phyloP scores from a whole-genome alignment of 2,797 vertebrate genomes.

The Ispidina picta region DNA sequence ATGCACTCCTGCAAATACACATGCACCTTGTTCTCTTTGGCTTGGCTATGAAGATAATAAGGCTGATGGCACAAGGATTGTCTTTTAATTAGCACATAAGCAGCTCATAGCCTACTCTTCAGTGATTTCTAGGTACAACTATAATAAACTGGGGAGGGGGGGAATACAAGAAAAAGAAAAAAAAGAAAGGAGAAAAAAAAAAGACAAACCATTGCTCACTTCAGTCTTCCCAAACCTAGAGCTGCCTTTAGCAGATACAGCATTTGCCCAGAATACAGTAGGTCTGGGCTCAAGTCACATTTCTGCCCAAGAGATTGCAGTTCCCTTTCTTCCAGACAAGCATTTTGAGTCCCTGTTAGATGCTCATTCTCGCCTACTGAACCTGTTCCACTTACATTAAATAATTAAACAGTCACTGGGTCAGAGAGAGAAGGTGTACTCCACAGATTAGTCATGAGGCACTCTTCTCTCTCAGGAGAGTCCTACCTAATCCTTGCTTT shows the following conservation, averaged over 20 bases:
- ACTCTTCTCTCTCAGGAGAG: not conserved
- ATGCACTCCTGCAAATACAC: not conserved
- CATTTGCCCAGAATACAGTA: not conserved
- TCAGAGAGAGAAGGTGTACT: not conserved
- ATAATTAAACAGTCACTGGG: not conserved
- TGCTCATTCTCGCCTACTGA: not conserved
- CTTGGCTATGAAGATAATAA: not conserved
- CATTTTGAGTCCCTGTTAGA: not conserved
- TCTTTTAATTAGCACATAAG: not conserved
- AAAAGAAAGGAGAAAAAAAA: not conserved
- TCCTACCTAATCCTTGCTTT: conserved; percentile 30
- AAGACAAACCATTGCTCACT: too few species aligned
- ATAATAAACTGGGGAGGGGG: not conserved
- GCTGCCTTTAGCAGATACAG: not conserved
- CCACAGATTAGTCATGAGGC: not conserved
- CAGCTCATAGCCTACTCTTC: not conserved
- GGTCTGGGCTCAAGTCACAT: not conserved
- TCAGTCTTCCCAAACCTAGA: not conserved
- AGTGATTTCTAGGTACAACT: not conserved
- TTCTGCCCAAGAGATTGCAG: not conserved
- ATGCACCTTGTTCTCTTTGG: not conserved
- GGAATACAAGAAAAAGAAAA: too few species aligned
- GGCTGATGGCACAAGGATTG: not conserved
- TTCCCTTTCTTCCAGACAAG: not conserved
- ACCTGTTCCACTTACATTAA: not conserved